phyloP scores from a whole-genome alignment of 2,888 invertebrate species.

The Oegoconia quadripuncta region DNA sequence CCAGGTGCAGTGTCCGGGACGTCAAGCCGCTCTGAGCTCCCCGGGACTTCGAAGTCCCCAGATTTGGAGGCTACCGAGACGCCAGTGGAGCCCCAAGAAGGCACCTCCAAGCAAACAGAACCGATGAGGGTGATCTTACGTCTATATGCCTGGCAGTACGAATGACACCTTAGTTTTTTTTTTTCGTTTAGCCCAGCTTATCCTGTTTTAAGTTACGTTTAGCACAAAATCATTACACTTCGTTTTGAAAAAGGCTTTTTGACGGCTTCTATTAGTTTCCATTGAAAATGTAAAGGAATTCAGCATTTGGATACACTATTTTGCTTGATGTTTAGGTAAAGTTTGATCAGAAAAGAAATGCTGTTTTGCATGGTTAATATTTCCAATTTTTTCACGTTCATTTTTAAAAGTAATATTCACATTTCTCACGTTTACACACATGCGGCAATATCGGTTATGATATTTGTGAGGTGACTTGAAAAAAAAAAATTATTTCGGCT shows the following conservation, averaged over 20 bases:
- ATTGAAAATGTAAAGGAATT: conserved; percentile 63
- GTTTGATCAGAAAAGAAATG: conserved; percentile 7
- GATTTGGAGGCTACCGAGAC: conserved; percentile 31
- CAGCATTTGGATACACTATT: conserved; percentile 64
- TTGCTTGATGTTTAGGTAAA: conserved; percentile 27
- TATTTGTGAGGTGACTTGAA: too few species aligned
- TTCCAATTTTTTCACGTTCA: too few species aligned
- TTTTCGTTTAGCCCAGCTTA: conserved; percentile 65
- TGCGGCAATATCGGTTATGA: too few species aligned
- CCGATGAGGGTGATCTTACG: conserved; percentile 72
- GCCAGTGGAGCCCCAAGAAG: conserved; percentile 53
- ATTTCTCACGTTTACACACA: too few species aligned
- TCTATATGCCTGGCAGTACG: conserved; percentile 78
- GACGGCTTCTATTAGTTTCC: conserved; percentile 38
- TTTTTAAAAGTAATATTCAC: too few species aligned
- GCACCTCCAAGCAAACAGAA: conserved; percentile 55
- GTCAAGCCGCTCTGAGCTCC: conserved; percentile 41
- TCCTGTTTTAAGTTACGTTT: conserved; percentile 51
- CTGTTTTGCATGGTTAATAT: too few species aligned
- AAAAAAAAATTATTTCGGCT: too few species aligned
- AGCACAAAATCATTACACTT: conserved; percentile 54
- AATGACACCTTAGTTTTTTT: conserved; percentile 73
- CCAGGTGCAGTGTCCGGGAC: conserved; percentile 45
- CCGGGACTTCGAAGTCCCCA: conserved; percentile 36
- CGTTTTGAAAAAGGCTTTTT: conserved; percentile 39